These are phyloP conservation scores for Nemoura dubitans DNA, from an alignment of 2,888 invertebrate genomes.

Conservation along the genomic window DNA sequence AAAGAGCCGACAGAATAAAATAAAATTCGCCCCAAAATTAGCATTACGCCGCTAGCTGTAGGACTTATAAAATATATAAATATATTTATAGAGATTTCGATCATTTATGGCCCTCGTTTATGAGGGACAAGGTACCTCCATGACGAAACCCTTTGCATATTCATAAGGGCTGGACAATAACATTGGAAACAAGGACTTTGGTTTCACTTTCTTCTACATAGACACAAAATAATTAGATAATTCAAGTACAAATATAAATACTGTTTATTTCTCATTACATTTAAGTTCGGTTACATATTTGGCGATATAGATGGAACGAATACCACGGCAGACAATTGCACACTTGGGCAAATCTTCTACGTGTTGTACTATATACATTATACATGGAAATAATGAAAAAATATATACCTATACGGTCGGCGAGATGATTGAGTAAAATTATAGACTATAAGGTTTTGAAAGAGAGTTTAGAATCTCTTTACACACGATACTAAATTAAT, in stretches of 20 bases:
- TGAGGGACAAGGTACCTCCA: not conserved
- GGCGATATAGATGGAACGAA: not conserved
- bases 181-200: not conserved
- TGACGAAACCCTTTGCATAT: no score
- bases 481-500: no score
- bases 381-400: not conserved
- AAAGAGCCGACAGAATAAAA: no score
- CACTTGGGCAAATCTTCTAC: not conserved
- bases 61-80: no score
- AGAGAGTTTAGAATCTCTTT: no score
- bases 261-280: not conserved
- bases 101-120: not conserved
- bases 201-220: not conserved
- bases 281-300: not conserved
- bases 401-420: not conserved
- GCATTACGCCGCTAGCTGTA: no score
- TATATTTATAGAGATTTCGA: no score
- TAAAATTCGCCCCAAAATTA: no score
- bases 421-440: not conserved
- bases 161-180: not conserved
- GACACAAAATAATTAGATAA: not conserved
- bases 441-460: no score
- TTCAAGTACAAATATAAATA: not conserved
- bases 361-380: not conserved
- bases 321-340: not conserved